Evolutionary conservation across 2,888 invertebrate genomes (phyloP).

Genomic region (Drosophila affinis): DNA sequence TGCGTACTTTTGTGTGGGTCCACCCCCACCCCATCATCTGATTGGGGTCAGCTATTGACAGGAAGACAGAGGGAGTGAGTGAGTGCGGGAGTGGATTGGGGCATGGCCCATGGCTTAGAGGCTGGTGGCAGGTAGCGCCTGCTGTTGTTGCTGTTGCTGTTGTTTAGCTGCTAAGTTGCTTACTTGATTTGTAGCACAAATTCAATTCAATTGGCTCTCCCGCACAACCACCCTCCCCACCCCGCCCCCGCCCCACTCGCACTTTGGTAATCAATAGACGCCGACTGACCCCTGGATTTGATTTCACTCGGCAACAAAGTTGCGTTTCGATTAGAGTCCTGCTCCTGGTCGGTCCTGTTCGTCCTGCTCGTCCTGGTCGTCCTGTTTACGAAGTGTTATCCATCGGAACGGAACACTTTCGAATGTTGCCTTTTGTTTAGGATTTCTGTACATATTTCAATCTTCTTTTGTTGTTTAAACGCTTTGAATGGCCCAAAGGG

Average conservation of each 20-base stretch:
- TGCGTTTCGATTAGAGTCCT: conserved; percentile 9
- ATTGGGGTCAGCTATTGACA: conserved; percentile 53
- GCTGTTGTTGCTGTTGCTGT: conserved; percentile 39
- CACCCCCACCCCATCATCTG: conserved; percentile 12
- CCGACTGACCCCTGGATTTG: conserved; percentile 49
- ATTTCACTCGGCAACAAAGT: conserved; percentile 60
- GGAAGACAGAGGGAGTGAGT: background rate
- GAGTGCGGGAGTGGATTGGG: background rate
- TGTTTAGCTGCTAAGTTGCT: conserved; percentile 79
- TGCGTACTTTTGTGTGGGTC: conserved; percentile 51
- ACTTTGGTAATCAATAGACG: conserved; percentile 52
- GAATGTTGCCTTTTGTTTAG: background rate
- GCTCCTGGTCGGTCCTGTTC: too few relatives aligned
- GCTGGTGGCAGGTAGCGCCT: conserved; percentile 10
- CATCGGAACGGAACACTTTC: background rate
- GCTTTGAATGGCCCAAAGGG: background rate
- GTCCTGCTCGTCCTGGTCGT: background rate
- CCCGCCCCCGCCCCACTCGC: conserved; percentile 15
- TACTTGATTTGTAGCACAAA: conserved; percentile 78
- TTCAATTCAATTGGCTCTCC: conserved; percentile 72
- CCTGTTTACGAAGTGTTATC: background rate
- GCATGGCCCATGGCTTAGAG: background rate
- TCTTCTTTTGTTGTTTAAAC: background rate
- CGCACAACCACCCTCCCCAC: too few relatives aligned
- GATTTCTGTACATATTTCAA: background rate